phyloP scores from a whole-genome alignment of 1,140 invertebrate species.

The Triops cancriformis region DNA sequence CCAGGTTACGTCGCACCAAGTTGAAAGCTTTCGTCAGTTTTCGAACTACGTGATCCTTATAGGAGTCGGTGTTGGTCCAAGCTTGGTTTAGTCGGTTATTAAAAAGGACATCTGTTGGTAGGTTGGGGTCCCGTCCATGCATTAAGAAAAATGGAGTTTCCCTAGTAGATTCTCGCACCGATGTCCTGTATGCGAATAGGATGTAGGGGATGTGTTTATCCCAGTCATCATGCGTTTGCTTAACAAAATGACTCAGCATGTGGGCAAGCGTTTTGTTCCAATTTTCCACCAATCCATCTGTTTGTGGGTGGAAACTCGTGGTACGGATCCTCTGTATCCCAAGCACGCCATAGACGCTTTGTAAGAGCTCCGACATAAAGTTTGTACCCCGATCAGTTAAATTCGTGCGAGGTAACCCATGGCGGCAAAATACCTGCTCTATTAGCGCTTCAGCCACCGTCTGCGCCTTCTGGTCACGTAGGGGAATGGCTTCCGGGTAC shows the following conservation, averaged over 20 bases:
- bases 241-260: slow-evolving; percentile 30
- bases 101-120: too few relatives aligned
- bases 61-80: too few relatives aligned
- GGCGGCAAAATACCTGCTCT: neutral
- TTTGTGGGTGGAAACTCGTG: slow-evolving; percentile 32
- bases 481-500: neutral
- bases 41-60: too few relatives aligned
- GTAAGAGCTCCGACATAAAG: slow-evolving; percentile 19
- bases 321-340: slow-evolving; percentile 29
- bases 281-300: slow-evolving; percentile 33
- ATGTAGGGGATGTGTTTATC: neutral
- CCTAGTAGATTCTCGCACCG: neutral
- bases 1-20: too few relatives aligned
- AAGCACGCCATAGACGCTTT: slow-evolving; percentile 28
- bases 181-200: too few relatives aligned
- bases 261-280: slow-evolving; percentile 32
- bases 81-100: too few relatives aligned
- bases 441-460: neutral
- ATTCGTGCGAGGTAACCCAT: neutral
- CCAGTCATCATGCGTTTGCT: neutral
- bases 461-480: neutral
- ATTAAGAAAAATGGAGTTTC: slow-evolving; percentile 14
- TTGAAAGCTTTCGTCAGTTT: too few relatives aligned
- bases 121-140: neutral
- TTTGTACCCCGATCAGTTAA: neutral